A percentile compares a stretch with the other conserved stretches of the same genome.
These are phyloP conservation scores for Pheosia tremula DNA, from an alignment of 2,888 invertebrate genomes.

Conservation along the genomic window DNA sequence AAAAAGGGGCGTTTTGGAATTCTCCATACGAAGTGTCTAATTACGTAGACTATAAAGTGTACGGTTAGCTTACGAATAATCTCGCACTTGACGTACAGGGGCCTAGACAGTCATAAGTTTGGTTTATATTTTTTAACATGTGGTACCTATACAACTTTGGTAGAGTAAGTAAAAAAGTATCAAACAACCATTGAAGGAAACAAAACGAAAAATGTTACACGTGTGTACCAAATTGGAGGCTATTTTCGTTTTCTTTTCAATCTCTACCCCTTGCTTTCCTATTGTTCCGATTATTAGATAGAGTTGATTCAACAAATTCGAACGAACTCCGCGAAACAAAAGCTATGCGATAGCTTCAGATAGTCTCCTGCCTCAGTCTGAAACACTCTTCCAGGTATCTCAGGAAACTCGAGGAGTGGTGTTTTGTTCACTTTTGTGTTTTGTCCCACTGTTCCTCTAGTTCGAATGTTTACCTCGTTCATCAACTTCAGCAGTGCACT, in stretches of 20 bases:
- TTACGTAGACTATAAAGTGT: no score
- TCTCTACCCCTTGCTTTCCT: not conserved
- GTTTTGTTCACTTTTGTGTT: constrained; percentile 24
- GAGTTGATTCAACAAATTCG: constrained; percentile 11
- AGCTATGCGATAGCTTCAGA: constrained; percentile 18
- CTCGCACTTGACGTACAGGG: no score
- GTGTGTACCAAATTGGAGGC: not conserved
- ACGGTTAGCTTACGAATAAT: no score
- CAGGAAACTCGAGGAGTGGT: constrained; percentile 20
- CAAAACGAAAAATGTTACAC: no score
- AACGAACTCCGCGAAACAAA: constrained; percentile 20
- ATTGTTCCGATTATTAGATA: constrained; percentile 13
- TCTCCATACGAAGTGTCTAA: no score
- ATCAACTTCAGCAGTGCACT: constrained; percentile 23
- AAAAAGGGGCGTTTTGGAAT: no score
- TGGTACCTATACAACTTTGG: no score
- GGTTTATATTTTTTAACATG: no score
- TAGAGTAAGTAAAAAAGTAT: no score
- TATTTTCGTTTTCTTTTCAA: constrained; percentile 2
- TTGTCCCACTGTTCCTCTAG: constrained; percentile 25
- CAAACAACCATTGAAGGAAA: no score
- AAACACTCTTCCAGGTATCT: constrained; percentile 30
- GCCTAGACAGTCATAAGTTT: no score
- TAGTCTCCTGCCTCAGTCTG: constrained; percentile 11
- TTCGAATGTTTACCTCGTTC: constrained; percentile 27